Percentiles rank a stretch among this genome's conserved stretches.
phyloP scores from a whole-genome alignment of 2,797 vertebrate genomes.

The Hafferia zeledoni region DNA sequence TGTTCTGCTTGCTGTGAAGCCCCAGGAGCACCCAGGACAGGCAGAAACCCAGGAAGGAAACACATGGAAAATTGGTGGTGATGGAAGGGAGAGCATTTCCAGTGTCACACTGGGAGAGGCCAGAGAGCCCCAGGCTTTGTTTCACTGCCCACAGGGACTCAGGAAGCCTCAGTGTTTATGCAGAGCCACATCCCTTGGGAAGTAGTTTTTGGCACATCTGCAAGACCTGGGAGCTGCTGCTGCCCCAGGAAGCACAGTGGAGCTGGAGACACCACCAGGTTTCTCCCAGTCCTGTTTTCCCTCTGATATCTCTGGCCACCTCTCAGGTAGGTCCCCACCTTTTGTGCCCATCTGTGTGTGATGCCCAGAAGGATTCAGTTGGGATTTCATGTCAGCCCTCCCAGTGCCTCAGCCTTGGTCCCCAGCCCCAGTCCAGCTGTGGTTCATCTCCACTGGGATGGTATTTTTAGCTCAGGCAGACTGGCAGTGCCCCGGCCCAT shows the following conservation, averaged over 20 bases:
- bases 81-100: background rate
- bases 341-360: background rate
- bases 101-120: background rate
- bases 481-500: background rate
- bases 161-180: background rate
- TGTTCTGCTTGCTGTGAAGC: fast-evolving
- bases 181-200: background rate
- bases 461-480: background rate
- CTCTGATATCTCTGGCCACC: background rate
- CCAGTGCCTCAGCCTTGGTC: background rate
- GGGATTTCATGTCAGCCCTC: background rate
- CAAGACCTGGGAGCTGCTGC: background rate
- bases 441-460: fast-evolving
- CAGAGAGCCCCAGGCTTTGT: background rate
- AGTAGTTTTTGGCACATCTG: background rate
- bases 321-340: background rate
- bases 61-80: fast-evolving
- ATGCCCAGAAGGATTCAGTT: background rate
- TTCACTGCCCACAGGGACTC: background rate
- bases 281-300: background rate
- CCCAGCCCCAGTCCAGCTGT: background rate
- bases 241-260: fast-evolving
- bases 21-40: background rate
- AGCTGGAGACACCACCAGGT: background rate
- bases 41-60: background rate